phyloP scores from a whole-genome alignment of 2,888 invertebrate species.

The Diogma glabrata region DNA sequence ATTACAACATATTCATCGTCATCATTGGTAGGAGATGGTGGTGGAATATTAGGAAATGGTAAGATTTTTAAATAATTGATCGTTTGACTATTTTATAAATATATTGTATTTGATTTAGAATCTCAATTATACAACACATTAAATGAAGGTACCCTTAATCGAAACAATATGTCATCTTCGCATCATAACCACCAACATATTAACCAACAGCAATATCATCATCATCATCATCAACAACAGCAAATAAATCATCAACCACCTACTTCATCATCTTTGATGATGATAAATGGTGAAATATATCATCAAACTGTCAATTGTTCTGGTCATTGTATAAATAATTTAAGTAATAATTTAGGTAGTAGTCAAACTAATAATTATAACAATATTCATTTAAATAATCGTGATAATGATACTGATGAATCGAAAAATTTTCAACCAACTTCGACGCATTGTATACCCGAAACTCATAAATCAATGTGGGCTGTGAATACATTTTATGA shows the following conservation, averaged over 20 bases:
- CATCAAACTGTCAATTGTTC: conserved; percentile 8
- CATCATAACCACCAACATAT: conserved; percentile 3
- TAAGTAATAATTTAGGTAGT: neutral
- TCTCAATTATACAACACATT: neutral
- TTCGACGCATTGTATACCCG: conserved; percentile 19
- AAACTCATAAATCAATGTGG: conserved; percentile 23
- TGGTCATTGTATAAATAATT: conserved; percentile 8
- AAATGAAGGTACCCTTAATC: neutral
- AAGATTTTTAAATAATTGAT: too few species aligned
- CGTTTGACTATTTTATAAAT: too few species aligned
- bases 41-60: too few species aligned
- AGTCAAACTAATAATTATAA: neutral
- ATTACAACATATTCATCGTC: conserved; percentile 14
- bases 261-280: neutral
- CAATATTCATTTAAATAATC: conserved; percentile 3
- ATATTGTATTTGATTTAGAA: too few species aligned
- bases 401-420: conserved; percentile 1
- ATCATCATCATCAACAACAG: conserved; percentile 7
- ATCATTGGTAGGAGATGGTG: too few species aligned
- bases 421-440: conserved; percentile 11
- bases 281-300: conserved; percentile 7
- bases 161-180: conserved; percentile 1
- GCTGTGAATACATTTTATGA: conserved; percentile 37
- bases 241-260: neutral
- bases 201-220: neutral